A percentile compares a stretch with the other conserved stretches of the same genome.
Evolutionary conservation across 1,140 invertebrate genomes (phyloP).

Genomic region (Ylistrum balloti): DNA sequence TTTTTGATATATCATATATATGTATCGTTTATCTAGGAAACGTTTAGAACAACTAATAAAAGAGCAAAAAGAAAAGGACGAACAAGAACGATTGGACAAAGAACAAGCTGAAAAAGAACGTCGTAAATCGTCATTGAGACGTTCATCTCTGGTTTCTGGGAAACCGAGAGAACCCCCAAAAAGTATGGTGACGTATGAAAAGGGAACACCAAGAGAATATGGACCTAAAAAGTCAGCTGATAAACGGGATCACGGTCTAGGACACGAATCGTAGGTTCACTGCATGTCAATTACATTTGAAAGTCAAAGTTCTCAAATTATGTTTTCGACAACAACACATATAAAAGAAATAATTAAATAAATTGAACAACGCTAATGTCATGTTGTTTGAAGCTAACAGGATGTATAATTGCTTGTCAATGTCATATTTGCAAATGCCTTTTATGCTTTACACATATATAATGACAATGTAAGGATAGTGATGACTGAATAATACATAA

Average conservation of each 20-base stretch:
- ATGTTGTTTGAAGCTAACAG: too few species aligned
- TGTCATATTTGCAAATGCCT: too few species aligned
- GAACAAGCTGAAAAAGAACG: constrained; percentile 52
- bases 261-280: constrained; percentile 70
- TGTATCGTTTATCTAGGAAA: constrained; percentile 50
- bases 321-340: too few species aligned
- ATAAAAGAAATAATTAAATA: too few species aligned
- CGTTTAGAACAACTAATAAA: constrained; percentile 57
- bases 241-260: constrained; percentile 68
- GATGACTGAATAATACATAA: too few species aligned
- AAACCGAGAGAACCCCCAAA: constrained; percentile 62
- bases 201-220: constrained; percentile 63
- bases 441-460: too few species aligned
- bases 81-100: constrained; percentile 43
- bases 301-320: too few species aligned
- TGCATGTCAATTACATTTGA: too few species aligned
- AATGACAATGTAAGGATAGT: too few species aligned
- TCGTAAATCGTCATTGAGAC: constrained; percentile 44
- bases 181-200: constrained; percentile 74
- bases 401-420: too few species aligned
- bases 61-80: constrained; percentile 57
- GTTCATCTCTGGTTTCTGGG: constrained; percentile 4
- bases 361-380: too few species aligned
- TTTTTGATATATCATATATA: too few species aligned
- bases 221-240: constrained; percentile 64